These are phyloP conservation scores for Capromys pilorides DNA, from an alignment of 2,797 vertebrate species.

Conservation along the genomic window DNA sequence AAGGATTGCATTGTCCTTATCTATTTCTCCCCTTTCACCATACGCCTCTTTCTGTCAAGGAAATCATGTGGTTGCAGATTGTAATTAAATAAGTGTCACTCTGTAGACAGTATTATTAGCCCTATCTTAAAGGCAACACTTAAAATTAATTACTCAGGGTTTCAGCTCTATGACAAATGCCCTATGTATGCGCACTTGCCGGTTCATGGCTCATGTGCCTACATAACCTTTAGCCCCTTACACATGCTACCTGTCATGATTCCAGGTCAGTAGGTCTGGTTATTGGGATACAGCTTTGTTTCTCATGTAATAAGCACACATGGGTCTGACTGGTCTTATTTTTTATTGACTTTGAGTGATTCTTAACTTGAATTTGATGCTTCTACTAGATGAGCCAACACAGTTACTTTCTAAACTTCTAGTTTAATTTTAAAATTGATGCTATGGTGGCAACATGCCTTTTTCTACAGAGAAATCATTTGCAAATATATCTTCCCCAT, in stretches of 20 bases:
- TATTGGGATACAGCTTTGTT: not conserved
- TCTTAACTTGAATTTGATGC: conserved; percentile 23
- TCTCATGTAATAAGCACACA: not conserved
- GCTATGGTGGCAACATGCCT: not conserved
- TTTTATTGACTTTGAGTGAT: conserved; percentile 18
- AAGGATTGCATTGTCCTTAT: not conserved
- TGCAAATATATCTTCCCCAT: not conserved
- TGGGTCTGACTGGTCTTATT: not conserved
- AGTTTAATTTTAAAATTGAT: not conserved
- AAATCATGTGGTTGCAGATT: not conserved
- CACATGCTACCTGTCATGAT: not conserved
- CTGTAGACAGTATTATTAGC: not conserved
- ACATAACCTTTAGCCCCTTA: not conserved
- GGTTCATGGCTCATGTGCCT: not conserved
- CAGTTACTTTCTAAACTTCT: not conserved
- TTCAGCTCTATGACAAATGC: not conserved
- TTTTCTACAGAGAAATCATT: not conserved
- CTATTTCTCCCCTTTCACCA: not conserved
- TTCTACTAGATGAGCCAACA: not conserved
- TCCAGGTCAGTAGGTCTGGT: not conserved
- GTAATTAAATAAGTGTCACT: conserved; percentile 46
- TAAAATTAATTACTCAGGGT: conserved; percentile 2
- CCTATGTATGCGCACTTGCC: not conserved
- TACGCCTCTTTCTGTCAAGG: not conserved
- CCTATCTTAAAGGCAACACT: conserved; percentile 28